A percentile compares a stretch with the other conserved stretches of the same genome.
Conservation (phyloP, 37 sponge, comb jelly and placozoan species). For the Halichondria panicea region DNA sequence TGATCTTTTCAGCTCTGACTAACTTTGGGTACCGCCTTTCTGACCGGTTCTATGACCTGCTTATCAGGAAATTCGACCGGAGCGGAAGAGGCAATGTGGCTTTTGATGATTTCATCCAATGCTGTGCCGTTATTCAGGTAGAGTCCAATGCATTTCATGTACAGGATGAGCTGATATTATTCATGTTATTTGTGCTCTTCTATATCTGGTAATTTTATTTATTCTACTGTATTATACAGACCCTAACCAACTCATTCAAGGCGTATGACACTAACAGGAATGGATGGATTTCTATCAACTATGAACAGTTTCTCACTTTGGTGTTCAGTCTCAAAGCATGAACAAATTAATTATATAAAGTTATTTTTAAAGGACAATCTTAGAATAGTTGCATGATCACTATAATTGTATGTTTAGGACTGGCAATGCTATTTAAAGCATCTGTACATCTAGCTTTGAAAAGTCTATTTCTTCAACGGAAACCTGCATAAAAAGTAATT, state of each 20-base stretch:
- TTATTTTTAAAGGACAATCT: too few relatives aligned
- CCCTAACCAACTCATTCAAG: conserved; percentile 91
- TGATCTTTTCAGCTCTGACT: conserved; percentile 56
- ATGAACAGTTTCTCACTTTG: conserved; percentile 96
- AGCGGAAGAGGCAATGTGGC: conserved; percentile 80
- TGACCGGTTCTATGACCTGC: conserved; percentile 82
- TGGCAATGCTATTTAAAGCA: too few relatives aligned
- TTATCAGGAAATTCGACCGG: conserved; percentile 94
- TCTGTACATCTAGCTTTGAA: too few relatives aligned
- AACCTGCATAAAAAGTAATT: background rate
- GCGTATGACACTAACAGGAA: conserved; percentile 89
- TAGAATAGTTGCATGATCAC: too few relatives aligned
- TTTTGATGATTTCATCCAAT: conserved; percentile 99
- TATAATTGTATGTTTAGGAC: too few relatives aligned
- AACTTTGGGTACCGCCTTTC: conserved; percentile 93
- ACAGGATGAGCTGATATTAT: too few relatives aligned
- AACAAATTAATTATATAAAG: background rate
- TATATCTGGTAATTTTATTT: background rate
- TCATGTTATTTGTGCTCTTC: background rate
- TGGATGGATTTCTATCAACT: conserved; percentile 95
- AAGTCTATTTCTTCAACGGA: too few relatives aligned
- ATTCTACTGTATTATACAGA: conserved; percentile 46
- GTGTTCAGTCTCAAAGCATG: conserved; percentile 85
- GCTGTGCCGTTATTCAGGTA: conserved; percentile 96
- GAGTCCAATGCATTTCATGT: background rate